Conservation (phyloP, 2,888 invertebrate species). For the Phlogophora meticulosa region DNA sequence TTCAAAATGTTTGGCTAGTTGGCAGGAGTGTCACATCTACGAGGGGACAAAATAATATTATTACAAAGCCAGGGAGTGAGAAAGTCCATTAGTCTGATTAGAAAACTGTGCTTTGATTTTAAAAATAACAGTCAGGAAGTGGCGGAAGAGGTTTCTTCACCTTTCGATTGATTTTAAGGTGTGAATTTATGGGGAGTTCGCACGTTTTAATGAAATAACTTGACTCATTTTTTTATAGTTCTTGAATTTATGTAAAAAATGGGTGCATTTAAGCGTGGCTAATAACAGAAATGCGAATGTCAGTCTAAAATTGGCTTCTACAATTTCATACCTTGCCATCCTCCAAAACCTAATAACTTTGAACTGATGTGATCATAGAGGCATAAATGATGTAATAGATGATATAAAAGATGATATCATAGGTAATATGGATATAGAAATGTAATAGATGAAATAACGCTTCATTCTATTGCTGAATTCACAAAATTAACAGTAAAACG, state of each 20-base stretch:
- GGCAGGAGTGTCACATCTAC: slow-evolving; percentile 64
- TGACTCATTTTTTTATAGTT: no score
- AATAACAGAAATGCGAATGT: no score
- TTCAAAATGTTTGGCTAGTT: slow-evolving; percentile 57
- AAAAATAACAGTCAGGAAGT: slow-evolving; percentile 56
- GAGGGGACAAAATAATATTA: slow-evolving; percentile 78
- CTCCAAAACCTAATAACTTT: no score
- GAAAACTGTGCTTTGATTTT: slow-evolving; percentile 69
- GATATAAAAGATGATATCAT: neutral
- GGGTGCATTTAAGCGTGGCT: no score
- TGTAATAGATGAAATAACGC: neutral
- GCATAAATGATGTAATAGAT: no score
- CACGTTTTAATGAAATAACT: neutral
- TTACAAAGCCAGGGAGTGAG: slow-evolving; percentile 72
- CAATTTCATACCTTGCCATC: no score
- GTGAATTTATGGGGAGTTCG: neutral
- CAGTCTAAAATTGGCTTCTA: no score
- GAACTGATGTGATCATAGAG: no score
- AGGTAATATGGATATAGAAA: no score
- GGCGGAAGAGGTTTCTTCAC: slow-evolving; percentile 4
- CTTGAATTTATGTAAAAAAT: no score
- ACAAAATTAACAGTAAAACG: slow-evolving; percentile 33
- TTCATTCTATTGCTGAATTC: slow-evolving; percentile 7
- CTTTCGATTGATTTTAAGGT: slow-evolving; percentile 18
- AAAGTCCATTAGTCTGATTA: slow-evolving; percentile 80